Conservation (phyloP, 2,888 invertebrate genomes). For the Steinernema scapterisci region DNA sequence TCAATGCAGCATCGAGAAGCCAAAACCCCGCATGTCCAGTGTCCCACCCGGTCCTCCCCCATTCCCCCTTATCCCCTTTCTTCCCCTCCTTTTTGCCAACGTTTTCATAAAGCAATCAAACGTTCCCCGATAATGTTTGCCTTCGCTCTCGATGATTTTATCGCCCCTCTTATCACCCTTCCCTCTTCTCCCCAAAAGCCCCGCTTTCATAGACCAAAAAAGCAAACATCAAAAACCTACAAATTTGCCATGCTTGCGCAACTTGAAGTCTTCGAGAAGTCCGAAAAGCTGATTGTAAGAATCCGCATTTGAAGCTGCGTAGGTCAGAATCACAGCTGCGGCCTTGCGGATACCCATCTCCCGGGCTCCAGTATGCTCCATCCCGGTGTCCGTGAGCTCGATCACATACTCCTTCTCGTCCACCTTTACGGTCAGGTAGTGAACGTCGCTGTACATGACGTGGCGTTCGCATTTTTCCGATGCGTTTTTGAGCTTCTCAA, state of each 20-base stretch:
- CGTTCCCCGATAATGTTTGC: neutral
- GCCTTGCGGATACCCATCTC: constrained; percentile 49
- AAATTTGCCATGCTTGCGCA: constrained; percentile 34
- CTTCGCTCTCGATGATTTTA: neutral
- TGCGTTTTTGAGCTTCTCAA: constrained; percentile 43
- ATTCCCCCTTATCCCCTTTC: neutral
- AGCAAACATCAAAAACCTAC: constrained; percentile 24
- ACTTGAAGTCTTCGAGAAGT: constrained; percentile 45
- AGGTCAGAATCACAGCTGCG: constrained; percentile 47
- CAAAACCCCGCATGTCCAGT: neutral
- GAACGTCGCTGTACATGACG: constrained; percentile 45
- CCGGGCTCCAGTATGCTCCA: constrained; percentile 49
- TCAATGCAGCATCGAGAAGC: too few species aligned
- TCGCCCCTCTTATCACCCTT: neutral
- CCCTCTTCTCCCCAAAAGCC: neutral
- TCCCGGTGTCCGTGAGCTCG: constrained; percentile 43
- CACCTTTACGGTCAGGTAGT: constrained; percentile 41
- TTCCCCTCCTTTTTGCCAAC: neutral
- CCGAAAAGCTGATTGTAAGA: constrained; percentile 43
- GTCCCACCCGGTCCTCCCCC: neutral
- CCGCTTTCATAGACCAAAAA: neutral
- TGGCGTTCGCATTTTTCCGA: constrained; percentile 47
- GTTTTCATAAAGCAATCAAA: constrained; percentile 29
- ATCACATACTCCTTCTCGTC: constrained; percentile 35
- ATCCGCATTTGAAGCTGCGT: constrained; percentile 40